phyloP scores from a whole-genome alignment of 2,888 invertebrate genomes.

The Plusia festucae region DNA sequence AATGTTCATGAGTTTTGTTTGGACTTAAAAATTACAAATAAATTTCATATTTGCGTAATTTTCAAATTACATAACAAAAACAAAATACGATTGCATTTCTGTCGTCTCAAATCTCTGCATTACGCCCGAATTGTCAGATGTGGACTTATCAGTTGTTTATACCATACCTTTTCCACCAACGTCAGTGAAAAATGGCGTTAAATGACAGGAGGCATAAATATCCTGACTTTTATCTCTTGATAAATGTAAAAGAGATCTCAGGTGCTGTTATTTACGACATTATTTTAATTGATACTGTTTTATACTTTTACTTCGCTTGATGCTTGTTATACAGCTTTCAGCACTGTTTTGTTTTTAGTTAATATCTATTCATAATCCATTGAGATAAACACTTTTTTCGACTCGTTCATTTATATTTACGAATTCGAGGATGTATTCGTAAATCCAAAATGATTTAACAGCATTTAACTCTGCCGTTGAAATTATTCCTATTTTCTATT shows the following conservation, averaged over 20 bases:
- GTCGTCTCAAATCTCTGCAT: not conserved
- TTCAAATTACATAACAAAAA: not conserved
- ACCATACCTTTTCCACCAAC: constrained; percentile 1
- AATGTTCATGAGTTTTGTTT: too few relatives aligned
- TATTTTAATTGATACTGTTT: not conserved
- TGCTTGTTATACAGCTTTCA: not conserved
- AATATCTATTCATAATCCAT: not conserved
- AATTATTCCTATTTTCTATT: too few relatives aligned
- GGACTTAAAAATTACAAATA: not conserved
- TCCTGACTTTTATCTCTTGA: not conserved
- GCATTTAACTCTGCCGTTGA: too few relatives aligned
- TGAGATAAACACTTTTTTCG: not conserved
- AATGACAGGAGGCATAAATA: constrained; percentile 6
- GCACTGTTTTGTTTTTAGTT: not conserved
- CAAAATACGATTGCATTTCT: not conserved
- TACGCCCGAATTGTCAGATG: not conserved
- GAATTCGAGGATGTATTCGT: too few relatives aligned
- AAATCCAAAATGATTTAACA: too few relatives aligned
- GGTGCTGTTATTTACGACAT: not conserved
- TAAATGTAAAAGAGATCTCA: not conserved
- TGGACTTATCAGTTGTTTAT: constrained; percentile 3
- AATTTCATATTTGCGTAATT: not conserved
- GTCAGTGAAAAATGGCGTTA: not conserved
- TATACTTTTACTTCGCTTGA: not conserved
- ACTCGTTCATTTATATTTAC: too few relatives aligned